phyloP scores from a whole-genome alignment of 1,140 invertebrate genomes.

The Solenopsis invicta region DNA sequence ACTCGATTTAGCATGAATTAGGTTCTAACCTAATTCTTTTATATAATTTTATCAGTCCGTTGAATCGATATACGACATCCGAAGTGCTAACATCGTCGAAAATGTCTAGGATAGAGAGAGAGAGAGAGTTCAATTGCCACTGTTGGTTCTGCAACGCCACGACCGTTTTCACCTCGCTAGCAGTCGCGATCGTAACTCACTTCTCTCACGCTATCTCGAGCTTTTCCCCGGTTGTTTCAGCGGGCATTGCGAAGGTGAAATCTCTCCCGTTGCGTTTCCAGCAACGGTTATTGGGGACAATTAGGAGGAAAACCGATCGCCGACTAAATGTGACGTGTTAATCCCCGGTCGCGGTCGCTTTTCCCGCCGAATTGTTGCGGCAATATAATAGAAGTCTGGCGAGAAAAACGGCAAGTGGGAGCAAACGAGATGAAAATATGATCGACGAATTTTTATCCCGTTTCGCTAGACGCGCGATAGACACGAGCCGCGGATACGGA shows the following conservation, averaged over 20 bases:
- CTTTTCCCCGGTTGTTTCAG: constrained; percentile 44
- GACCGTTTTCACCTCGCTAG: constrained; percentile 44
- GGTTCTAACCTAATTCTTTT: constrained; percentile 28
- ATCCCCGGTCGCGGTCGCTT: constrained; percentile 23
- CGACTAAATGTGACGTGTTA: constrained; percentile 47
- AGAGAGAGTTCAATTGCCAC: constrained; percentile 38
- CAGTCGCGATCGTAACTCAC: constrained; percentile 51
- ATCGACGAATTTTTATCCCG: constrained; percentile 46
- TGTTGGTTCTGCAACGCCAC: background rate
- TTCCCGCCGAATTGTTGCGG: constrained; percentile 5
- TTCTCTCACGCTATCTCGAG: constrained; percentile 48
- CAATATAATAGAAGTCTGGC: constrained; percentile 11
- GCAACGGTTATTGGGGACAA: constrained; percentile 50
- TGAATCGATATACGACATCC: constrained; percentile 57
- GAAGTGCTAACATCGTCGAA: constrained; percentile 49
- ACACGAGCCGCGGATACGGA: background rate
- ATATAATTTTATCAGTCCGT: constrained; percentile 25
- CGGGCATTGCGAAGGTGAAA: constrained; percentile 40
- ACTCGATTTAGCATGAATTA: constrained; percentile 28
- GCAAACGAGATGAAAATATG: constrained; percentile 45
- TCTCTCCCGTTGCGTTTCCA: constrained; percentile 31
- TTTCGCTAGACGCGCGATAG: constrained; percentile 50
- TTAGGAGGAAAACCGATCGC: constrained; percentile 50
- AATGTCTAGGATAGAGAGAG: background rate
- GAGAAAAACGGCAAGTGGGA: background rate